Evolutionary conservation across 64 coral and sea anemone genomes (phyloP).

Genomic region (Cladopsammia gracilis): DNA sequence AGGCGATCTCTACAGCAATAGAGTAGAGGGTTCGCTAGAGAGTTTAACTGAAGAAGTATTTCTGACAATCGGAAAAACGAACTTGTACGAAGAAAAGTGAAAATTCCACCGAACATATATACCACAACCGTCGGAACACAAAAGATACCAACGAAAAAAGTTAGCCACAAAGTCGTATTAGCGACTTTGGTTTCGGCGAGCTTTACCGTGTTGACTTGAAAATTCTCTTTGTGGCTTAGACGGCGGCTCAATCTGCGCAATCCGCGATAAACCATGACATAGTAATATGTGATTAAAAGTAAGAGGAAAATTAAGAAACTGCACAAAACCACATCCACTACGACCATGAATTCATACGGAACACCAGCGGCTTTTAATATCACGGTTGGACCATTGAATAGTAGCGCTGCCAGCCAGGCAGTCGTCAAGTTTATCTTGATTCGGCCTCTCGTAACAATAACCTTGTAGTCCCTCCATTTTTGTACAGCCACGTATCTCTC

Average conservation of each 20-base stretch:
- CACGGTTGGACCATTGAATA: neutral
- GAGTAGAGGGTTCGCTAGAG: neutral
- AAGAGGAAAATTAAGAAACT: neutral
- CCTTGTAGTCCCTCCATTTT: neutral
- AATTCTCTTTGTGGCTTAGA: neutral
- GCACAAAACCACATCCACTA: neutral
- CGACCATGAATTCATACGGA: neutral
- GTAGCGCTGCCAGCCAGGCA: neutral
- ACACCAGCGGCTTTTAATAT: neutral
- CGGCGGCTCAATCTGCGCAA: neutral
- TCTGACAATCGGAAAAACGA: neutral
- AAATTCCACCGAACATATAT: neutral
- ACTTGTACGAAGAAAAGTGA: neutral
- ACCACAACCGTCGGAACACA: neutral
- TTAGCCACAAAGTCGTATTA: neutral
- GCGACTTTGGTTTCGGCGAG: neutral
- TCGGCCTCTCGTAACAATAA: neutral
- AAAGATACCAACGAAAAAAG: neutral
- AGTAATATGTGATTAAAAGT: neutral
- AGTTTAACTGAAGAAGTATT: neutral
- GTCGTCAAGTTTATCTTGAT: neutral
- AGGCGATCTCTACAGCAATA: neutral
- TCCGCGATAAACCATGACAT: neutral
- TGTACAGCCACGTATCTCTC: neutral
- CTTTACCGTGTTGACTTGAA: neutral